Conservation (phyloP, 2,113 vertebrate species). For the Cheilinus undulatus region DNA sequence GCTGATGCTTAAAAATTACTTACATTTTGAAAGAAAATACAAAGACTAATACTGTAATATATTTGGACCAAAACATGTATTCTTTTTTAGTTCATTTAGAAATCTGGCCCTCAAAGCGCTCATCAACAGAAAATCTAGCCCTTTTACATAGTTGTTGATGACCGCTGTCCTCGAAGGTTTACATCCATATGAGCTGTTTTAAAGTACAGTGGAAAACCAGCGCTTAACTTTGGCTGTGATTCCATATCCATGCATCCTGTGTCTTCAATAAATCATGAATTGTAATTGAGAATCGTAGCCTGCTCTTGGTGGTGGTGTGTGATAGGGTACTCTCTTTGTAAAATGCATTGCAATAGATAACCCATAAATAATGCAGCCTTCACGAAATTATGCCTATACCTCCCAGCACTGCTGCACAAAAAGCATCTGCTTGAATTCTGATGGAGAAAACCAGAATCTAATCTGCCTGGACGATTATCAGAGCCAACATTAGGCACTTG, state of each 20-base stretch:
- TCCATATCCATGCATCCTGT: not conserved
- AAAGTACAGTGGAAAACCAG: not conserved
- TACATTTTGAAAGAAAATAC: no score
- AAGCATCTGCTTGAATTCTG: not conserved
- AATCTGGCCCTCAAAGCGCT: no score
- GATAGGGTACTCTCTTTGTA: constrained; percentile 6
- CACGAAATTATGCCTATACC: not conserved
- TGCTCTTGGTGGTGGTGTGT: constrained; percentile 3
- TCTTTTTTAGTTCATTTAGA: no score
- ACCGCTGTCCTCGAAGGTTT: constrained; percentile 2
- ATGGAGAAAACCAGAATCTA: not conserved
- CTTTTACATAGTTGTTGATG: no score
- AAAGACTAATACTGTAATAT: no score
- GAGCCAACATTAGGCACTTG: no score
- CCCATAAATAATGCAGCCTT: constrained; percentile 41
- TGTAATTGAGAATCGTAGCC: constrained; percentile 7
- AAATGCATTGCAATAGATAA: constrained; percentile 24
- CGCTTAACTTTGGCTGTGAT: no score
- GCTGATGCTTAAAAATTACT: no score
- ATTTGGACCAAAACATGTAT: no score
- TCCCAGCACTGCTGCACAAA: not conserved
- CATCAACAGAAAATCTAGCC: no score
- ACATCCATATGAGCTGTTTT: not conserved
- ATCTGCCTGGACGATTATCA: no score
- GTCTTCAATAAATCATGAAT: constrained; percentile 43